Evolutionary conservation across 2,888 invertebrate species (phyloP).

Genomic region (Nomada fucata): DNA sequence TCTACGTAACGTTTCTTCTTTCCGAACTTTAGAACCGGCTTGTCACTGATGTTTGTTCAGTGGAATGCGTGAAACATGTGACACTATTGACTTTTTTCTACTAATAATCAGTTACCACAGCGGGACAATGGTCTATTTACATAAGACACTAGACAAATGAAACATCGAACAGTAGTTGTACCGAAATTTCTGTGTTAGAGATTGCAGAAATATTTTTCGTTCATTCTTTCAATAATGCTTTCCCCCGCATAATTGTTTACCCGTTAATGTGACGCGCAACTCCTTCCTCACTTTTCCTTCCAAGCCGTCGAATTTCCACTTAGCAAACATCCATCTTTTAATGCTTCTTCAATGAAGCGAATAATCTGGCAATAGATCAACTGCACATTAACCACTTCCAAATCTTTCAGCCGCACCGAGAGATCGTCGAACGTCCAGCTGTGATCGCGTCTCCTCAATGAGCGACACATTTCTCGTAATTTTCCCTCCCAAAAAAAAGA

Average conservation of each 20-base stretch:
- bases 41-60: neutral
- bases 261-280: no score
- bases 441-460: neutral
- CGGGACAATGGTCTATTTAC: neutral
- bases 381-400: neutral
- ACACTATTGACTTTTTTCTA: neutral
- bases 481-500: neutral
- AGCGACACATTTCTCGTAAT: no score
- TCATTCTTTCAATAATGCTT: no score
- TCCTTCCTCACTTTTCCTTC: no score
- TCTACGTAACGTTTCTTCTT: neutral
- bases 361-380: neutral
- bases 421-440: neutral
- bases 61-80: neutral
- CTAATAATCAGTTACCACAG: neutral
- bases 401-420: neutral
- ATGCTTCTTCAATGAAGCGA: conserved; percentile 8
- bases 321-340: neutral
- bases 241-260: no score
- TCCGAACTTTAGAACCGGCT: neutral
- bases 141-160: neutral
- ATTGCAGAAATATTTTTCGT: no score
- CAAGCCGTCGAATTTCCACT: neutral
- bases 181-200: no score
- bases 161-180: neutral